Conservation (phyloP, 2,797 vertebrate species). For the Chaetodon trifasciatus region DNA sequence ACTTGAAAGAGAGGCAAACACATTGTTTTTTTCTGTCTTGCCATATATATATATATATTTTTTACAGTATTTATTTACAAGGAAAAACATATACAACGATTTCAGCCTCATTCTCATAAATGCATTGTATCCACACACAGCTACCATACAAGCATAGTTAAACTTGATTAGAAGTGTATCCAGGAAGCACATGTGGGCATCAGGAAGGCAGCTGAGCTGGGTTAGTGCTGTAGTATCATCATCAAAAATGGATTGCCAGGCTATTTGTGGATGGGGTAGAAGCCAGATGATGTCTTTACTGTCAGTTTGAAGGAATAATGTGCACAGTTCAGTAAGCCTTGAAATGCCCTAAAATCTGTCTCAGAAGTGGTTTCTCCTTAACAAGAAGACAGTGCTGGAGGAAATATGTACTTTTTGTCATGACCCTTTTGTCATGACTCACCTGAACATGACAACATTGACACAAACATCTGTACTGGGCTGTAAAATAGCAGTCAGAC, state of each 20-base stretch:
- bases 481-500: neutral
- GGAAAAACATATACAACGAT: neutral
- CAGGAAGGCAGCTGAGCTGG: neutral
- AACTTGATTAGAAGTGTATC: neutral
- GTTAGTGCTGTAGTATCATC: neutral
- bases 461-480: neutral
- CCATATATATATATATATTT: neutral
- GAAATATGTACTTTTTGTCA: neutral
- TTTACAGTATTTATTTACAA: neutral
- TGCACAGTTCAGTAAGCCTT: slow-evolving; percentile 3
- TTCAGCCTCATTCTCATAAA: neutral
- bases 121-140: neutral
- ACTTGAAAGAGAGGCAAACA: neutral
- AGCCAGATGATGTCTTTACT: slow-evolving; percentile 27
- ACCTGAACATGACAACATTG: neutral
- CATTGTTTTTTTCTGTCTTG: neutral
- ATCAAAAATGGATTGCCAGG: slow-evolving; percentile 21
- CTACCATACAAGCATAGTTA: neutral
- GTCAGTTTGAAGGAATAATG: slow-evolving; percentile 21
- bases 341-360: neutral
- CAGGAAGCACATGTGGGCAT: slow-evolving; percentile 6
- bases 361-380: slow-evolving; percentile 1
- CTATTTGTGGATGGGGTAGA: slow-evolving; percentile 15
- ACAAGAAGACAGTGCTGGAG: slow-evolving; percentile 6
- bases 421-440: neutral